Conservation (phyloP, 2,888 invertebrate species). For the Asteroscopus sphinx region DNA sequence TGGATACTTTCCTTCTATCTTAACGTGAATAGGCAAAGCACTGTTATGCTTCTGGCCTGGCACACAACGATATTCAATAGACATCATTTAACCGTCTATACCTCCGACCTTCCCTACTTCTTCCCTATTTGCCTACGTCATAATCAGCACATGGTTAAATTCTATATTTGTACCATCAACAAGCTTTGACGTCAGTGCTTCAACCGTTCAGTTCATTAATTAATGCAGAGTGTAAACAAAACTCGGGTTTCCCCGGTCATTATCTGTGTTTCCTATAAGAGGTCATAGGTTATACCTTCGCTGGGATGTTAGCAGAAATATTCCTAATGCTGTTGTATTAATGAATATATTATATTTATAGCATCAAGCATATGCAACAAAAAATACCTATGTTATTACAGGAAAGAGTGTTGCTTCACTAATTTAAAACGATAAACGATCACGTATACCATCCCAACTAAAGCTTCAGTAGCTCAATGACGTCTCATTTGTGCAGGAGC, state of each 20-base stretch:
- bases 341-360: background rate
- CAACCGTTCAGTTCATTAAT: constrained; percentile 23
- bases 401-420: too few species aligned
- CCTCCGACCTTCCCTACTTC: background rate
- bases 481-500: too few species aligned
- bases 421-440: too few species aligned
- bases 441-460: too few species aligned
- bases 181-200: constrained; percentile 22
- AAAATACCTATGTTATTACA: background rate
- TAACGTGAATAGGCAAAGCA: too few species aligned
- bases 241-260: constrained; percentile 41
- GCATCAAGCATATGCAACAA: background rate
- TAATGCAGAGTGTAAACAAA: constrained; percentile 42
- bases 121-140: constrained; percentile 12
- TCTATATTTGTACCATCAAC: constrained; percentile 15
- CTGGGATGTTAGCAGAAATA: constrained; percentile 4
- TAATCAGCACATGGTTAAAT: background rate
- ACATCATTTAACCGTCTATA: constrained; percentile 1
- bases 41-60: too few species aligned
- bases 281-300: constrained; percentile 36
- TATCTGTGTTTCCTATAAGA: constrained; percentile 21
- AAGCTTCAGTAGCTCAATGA: too few species aligned
- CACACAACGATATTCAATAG: background rate
- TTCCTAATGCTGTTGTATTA: constrained; percentile 11
- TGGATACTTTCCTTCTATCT: too few species aligned